phyloP scores from a whole-genome alignment of 2,113 vertebrate species.

The Lophura nycthemera region DNA sequence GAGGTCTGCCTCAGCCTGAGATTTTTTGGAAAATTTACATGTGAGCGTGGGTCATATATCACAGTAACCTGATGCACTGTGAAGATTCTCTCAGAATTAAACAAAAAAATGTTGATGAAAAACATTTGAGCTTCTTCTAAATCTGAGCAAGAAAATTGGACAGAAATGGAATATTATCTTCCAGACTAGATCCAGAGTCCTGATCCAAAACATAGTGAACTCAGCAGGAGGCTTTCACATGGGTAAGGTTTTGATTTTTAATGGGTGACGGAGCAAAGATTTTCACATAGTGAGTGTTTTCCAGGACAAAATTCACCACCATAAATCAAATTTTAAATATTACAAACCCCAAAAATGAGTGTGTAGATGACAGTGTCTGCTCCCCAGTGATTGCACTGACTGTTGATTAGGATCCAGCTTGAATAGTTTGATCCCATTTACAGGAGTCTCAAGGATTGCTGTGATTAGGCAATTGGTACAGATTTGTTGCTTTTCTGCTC shows the following conservation, averaged over 20 bases:
- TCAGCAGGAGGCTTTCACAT: slow-evolving; percentile 28
- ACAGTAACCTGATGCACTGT: slow-evolving; percentile 15
- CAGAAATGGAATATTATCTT: background rate
- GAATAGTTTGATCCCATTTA: slow-evolving; percentile 21
- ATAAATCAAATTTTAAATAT: slow-evolving; percentile 49
- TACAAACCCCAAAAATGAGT: slow-evolving; percentile 22
- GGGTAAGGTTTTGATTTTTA: slow-evolving; percentile 45
- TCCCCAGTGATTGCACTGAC: slow-evolving; percentile 25
- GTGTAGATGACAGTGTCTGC: slow-evolving; percentile 22
- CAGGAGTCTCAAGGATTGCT: background rate
- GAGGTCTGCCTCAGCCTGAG: slow-evolving; percentile 13
- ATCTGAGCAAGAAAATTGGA: slow-evolving; percentile 21
- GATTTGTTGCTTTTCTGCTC: background rate
- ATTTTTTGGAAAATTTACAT: background rate
- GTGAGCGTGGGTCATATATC: slow-evolving; percentile 25
- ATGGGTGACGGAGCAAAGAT: background rate
- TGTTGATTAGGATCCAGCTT: slow-evolving; percentile 34
- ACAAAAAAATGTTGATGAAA: slow-evolving; percentile 35
- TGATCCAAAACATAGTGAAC: slow-evolving; percentile 23
- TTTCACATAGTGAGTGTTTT: background rate
- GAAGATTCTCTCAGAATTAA: slow-evolving; percentile 25
- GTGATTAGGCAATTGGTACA: background rate
- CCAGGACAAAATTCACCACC: background rate
- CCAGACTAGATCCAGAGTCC: background rate
- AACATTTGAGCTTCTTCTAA: slow-evolving; percentile 23